phyloP scores from a whole-genome alignment of 2,888 invertebrate genomes.

The Syrphus vitripennis region DNA sequence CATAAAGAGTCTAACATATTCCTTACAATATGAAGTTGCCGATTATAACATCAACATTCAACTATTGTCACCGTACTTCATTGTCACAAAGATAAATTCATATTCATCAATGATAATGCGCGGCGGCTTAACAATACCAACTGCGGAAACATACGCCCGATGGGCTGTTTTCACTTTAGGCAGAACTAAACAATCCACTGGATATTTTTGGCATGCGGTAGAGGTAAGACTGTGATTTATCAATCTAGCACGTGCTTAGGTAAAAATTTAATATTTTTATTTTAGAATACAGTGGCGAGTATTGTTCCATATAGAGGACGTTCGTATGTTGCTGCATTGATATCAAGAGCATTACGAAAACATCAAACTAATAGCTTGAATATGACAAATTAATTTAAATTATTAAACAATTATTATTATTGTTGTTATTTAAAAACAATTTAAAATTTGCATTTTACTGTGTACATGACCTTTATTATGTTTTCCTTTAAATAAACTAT shows the following conservation, averaged over 20 bases:
- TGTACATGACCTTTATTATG: background rate
- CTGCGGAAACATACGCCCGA: constrained; percentile 86
- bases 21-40: constrained; percentile 90
- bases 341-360: constrained; percentile 30
- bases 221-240: constrained; percentile 82
- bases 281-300: constrained; percentile 36
- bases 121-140: constrained; percentile 85
- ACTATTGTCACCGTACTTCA: constrained; percentile 90
- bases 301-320: constrained; percentile 38
- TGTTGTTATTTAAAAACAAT: background rate
- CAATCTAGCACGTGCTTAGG: background rate
- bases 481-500: background rate
- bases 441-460: background rate
- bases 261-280: too few relatives aligned
- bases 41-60: constrained; percentile 89
- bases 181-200: constrained; percentile 89
- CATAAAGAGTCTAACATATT: constrained; percentile 88
- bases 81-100: constrained; percentile 94
- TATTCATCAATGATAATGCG: constrained; percentile 88
- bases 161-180: constrained; percentile 91
- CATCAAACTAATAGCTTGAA: constrained; percentile 52
- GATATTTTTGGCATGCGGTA: constrained; percentile 94
- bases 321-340: background rate
- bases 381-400: constrained; percentile 48
- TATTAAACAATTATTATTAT: background rate